Evolutionary conservation across 2,888 invertebrate species (phyloP), one percentile per base, ranked within the genome.

Genomic region (Xiphydria camelus): DNA sequence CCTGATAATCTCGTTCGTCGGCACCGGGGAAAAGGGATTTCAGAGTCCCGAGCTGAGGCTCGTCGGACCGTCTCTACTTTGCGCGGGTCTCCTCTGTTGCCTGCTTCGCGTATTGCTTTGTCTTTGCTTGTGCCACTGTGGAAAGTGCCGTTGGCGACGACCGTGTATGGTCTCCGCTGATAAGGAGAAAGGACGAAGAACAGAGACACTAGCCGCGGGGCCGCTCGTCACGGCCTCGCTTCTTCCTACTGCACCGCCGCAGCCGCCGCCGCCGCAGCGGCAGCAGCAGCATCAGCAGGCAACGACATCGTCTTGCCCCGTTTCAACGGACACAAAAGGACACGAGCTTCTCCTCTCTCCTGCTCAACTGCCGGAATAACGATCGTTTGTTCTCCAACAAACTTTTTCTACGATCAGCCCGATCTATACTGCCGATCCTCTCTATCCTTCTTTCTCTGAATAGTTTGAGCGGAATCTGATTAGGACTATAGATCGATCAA

Each of bases 11-110:
- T 89, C 90, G 73, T 91, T 92, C 79, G 91, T 92, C 57, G 92
- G 91, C 62, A 90, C 91, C 56, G 92, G 92, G 67, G 92, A 92
- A 79, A 91, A 91, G 78, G 86, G 83, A 86, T 78, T 91, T 88
- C 83, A 90, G 86, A 91, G 92, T 56, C 84, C 89, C 55, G 91
- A 91, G 72, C 80, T 93, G 61, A 84, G 91, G 63, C 82, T 92
- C 68, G 90, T 92, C 76, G 93, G 93, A 53, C 92, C 92, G 52
- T 87, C 89, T 52, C 82, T 89, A 64, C 84, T 88, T 71, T 85
- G 83, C 66, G 82, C 89, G 62, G 92, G 92, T 61, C 82, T 91
- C 64, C 81, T 89, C 58, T 90, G 90, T 78, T 91, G 91, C 78
- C 79, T 91, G 67, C 81, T 92, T 66, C 85, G 92, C 63, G 88